Evolutionary conservation across 1,140 invertebrate species (phyloP), one percentile per base, ranked within the genome.

Genomic region (Drosophila littoralis): DNA sequence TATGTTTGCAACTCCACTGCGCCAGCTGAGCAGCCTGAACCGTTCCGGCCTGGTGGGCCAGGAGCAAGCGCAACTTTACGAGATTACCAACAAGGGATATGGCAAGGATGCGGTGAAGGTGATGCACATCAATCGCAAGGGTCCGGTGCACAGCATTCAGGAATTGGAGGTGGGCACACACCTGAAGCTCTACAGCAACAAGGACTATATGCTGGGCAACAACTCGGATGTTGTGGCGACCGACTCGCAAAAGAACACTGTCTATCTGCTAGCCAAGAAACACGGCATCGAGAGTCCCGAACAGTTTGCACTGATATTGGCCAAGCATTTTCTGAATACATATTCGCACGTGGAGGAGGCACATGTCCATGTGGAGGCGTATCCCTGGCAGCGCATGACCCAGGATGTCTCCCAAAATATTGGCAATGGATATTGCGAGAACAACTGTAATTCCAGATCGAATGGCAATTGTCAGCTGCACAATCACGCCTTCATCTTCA

Each of bases 231-330:
- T 96, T 42, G 94, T 96, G n/a, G 96, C 96, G 1, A 97, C 96
- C 0, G 96, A 97, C 80, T 95, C 96, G 7, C 96, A 97, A 79
- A 97, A 97, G 93, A 97, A 97, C 80, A 97, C 96, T 0, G 95
- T 97, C n/a, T 96, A 96, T 84, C 83, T 96, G 28, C 79, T 97
- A 72, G 96, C 96, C 8, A 96, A 96, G 85, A 95, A 96, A 75
- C 93, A 95, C 89, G 96, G 96, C 40, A 94, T 96, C 0, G 94
- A 95, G 67, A 95, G 94, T 7, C 95, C 96, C 1, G 96, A 97
- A 85, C 94, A 95, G 61, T 97, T 97, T 90, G 96, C 94, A 1
- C 93, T 96, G 3, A 90, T 95, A 5, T 92, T 96, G 22, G 95
- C 95, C 76, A 94, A 93, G 48, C 96, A 97, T 84, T 97, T 97